phyloP scores from a whole-genome alignment of 2,797 vertebrate species.

The Hephaestus fuliginosus region DNA sequence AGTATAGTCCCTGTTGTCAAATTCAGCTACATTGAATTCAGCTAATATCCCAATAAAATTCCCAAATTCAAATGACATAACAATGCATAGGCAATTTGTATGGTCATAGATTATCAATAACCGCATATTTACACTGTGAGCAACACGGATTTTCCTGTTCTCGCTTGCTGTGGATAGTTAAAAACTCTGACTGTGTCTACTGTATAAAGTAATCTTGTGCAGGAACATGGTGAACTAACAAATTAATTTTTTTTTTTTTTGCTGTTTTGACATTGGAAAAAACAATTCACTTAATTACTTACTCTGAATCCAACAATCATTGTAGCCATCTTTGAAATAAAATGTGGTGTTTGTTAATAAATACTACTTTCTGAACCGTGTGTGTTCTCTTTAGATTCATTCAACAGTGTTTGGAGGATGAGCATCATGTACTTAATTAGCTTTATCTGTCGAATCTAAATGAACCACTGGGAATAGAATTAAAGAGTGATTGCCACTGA shows the following conservation, averaged over 20 bases:
- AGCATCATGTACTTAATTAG: not conserved
- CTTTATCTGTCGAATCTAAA: not conserved
- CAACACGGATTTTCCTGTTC: not conserved
- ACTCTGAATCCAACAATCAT: not conserved
- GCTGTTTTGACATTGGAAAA: not conserved
- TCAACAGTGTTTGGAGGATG: not conserved
- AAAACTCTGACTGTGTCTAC: not conserved
- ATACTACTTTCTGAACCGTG: not conserved
- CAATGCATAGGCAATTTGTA: not conserved
- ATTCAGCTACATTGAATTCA: not conserved
- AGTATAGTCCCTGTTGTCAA: not conserved
- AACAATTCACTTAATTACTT: not conserved
- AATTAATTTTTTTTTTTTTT: not conserved
- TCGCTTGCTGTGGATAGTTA: not conserved
- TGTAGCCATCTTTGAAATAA: not conserved
- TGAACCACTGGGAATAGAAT: conserved; percentile 1
- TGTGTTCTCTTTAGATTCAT: not conserved
- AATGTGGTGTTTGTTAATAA: not conserved
- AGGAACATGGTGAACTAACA: not conserved
- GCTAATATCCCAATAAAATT: not conserved
- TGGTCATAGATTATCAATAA: not conserved
- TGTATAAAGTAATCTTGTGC: not conserved
- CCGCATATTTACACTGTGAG: not conserved
- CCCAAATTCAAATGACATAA: not conserved
- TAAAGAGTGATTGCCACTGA: not conserved